These are phyloP conservation scores for Zalophus californianus DNA, from an alignment of 2,797 vertebrate genomes.

Conservation along the genomic window DNA sequence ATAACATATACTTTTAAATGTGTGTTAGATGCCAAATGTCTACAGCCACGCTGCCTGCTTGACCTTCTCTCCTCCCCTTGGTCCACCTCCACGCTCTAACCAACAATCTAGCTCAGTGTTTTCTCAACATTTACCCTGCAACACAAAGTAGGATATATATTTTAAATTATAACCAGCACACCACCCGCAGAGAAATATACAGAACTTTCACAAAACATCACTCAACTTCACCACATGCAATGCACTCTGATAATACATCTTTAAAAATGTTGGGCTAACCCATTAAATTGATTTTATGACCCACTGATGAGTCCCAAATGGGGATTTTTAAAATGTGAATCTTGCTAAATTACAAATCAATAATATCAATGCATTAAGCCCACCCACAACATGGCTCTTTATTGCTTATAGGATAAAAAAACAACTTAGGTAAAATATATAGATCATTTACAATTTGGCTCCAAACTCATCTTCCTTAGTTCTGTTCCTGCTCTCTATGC, in stretches of 20 bases:
- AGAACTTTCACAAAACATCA: background rate
- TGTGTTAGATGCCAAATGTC: background rate
- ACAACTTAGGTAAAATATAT: background rate
- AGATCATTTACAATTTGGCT: background rate
- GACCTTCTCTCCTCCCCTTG: background rate
- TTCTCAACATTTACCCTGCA: background rate
- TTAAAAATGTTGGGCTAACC: background rate
- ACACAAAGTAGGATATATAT: background rate
- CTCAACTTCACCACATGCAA: background rate
- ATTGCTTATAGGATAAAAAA: background rate
- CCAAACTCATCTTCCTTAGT: background rate
- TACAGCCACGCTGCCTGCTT: background rate
- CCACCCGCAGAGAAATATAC: background rate
- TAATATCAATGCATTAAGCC: background rate
- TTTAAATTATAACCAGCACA: conserved; percentile 8
- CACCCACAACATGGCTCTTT: background rate
- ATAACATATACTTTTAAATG: background rate
- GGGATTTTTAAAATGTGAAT: background rate
- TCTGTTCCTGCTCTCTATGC: background rate
- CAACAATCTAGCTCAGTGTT: background rate
- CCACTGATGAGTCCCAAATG: background rate
- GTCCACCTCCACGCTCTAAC: background rate
- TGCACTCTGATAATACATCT: background rate
- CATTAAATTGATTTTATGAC: conserved; percentile 43
- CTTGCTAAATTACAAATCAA: background rate